Evolutionary conservation across 2,888 invertebrate species (phyloP).

Genomic region (Heliconius ismenius): DNA sequence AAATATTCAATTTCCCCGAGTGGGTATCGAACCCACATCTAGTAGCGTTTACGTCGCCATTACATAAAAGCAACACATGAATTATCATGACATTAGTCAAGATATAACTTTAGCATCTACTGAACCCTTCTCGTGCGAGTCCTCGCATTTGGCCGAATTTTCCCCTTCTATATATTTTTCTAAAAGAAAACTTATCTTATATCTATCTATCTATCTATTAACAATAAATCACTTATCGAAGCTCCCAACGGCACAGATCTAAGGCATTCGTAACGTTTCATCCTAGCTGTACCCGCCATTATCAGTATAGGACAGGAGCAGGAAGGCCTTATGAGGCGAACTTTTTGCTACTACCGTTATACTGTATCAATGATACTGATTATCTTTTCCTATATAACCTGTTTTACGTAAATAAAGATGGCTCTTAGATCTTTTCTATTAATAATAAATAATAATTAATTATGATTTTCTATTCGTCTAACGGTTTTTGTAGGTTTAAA

Average conservation of each 20-base stretch:
- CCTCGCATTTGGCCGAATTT: no score
- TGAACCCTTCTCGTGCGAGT: no score
- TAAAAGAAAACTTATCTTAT: not conserved
- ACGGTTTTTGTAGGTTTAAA: not conserved
- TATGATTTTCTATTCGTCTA: not conserved
- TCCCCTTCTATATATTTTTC: no score
- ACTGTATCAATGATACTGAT: conserved; percentile 38
- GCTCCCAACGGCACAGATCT: conserved; percentile 19
- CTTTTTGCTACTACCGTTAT: conserved; percentile 59
- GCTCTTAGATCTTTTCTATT: not conserved
- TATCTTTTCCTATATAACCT: conserved; percentile 5
- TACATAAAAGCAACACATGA: no score
- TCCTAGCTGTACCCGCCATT: conserved; percentile 42
- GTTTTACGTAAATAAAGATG: conserved; percentile 20
- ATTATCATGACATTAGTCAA: no score
- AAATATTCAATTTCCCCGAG: no score
- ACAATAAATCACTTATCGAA: not conserved
- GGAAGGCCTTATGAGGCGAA: conserved; percentile 56
- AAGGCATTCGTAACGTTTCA: conserved; percentile 24
- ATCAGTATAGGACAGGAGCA: conserved; percentile 45
- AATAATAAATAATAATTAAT: not conserved
- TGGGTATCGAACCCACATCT: no score
- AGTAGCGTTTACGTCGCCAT: no score
- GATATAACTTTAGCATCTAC: no score
- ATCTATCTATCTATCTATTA: not conserved